These are phyloP conservation scores for Sericinus montela DNA, from an alignment of 2,888 invertebrate genomes.

Conservation along the genomic window DNA sequence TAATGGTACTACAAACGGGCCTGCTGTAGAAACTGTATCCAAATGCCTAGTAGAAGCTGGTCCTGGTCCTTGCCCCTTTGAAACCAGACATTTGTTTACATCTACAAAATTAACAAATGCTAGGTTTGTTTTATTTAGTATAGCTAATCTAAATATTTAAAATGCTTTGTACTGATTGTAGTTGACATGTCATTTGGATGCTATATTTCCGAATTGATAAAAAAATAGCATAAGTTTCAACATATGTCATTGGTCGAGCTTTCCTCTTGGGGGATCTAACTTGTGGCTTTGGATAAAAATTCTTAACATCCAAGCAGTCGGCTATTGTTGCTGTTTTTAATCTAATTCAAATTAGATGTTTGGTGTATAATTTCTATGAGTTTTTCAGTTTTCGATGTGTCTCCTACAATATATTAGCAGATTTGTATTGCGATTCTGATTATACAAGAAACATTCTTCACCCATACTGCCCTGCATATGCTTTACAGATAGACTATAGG, in stretches of 20 bases:
- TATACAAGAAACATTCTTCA: constrained; percentile 85
- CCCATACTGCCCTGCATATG: constrained; percentile 91
- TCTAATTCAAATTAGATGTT: not conserved
- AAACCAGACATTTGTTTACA: constrained; percentile 87
- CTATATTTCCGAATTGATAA: no score
- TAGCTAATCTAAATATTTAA: no score
- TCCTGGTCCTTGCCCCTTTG: constrained; percentile 90
- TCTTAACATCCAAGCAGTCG: no score
- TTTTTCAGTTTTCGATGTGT: constrained; percentile 86
- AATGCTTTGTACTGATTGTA: no score
- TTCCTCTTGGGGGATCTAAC: no score
- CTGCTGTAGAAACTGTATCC: constrained; percentile 80
- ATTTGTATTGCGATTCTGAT: constrained; percentile 93
- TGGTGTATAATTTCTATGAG: constrained; percentile 1
- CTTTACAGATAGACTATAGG: constrained; percentile 90
- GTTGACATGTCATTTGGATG: no score
- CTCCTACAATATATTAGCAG: constrained; percentile 94
- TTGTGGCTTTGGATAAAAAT: no score
- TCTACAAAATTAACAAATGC: constrained; percentile 68
- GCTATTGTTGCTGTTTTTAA: not conserved
- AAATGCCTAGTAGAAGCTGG: constrained; percentile 83
- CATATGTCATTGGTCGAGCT: no score
- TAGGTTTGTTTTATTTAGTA: constrained; percentile 62
- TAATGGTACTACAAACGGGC: constrained; percentile 78
- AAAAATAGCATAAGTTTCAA: no score